Evolutionary conservation across 2,113 vertebrate genomes (phyloP), one percentile per base, ranked within the genome.

Genomic region (Plectropomus leopardus): DNA sequence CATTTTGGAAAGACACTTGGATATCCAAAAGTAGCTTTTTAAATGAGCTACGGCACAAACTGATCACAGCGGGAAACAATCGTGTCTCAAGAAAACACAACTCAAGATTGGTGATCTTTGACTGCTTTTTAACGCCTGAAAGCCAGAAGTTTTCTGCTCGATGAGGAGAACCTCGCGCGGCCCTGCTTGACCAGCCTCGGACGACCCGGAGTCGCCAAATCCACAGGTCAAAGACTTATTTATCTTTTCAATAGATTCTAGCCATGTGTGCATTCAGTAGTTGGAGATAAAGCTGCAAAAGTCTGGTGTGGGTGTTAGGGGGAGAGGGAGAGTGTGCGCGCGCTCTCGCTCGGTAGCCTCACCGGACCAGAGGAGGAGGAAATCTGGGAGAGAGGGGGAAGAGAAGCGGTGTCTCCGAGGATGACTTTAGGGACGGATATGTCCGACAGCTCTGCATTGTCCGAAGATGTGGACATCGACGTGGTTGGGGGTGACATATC

Each of bases 381-480:
- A 89, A 87, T 88, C 76, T 84, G 86, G 84, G 87, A 90, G 63
- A 87, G 86, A 84, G 55, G 32, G 50, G 65, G 68, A 84, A 85
- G 84, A 83, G 80, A 78, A 84, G 67, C 82, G 81, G 87, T 82
- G 86, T 86, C 76, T 91, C 84, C 81, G 89, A 96, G 93, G 92
- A 96, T 96, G 96, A 96, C 96, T 94, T 88, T 96, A 88, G 96
- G 96, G 74, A 92, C 95, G 94, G 95, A 96, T 90, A 95, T 96
- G 96, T 96, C 95, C 90, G 96, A 96, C 93, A 96, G 94, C 84
- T 96, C 96, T 86, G 94, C 94, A 76, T 93, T 96, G 91, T 96
- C 93, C 86, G 97, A 98, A 76, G 97, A 97, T 90, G 93, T 96
- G 94, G 97, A 98, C 94, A 98, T 98, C 88, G 97, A 98, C 76